A percentile compares a stretch with the other conserved stretches of the same genome.
Conservation (phyloP, 2,888 invertebrate genomes). For the Poecilobothrus nobilitatus region DNA sequence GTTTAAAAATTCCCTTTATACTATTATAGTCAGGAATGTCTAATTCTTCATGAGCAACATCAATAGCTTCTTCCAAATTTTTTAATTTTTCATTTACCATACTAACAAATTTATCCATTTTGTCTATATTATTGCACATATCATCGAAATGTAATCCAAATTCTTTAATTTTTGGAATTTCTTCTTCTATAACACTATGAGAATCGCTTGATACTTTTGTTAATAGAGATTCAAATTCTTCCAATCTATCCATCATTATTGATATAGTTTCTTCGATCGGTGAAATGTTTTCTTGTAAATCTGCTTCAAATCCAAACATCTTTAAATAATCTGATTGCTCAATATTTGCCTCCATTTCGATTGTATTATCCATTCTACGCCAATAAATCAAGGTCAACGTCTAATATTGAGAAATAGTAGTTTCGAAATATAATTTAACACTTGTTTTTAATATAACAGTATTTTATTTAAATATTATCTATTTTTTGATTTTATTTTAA, state of each 20-base stretch:
- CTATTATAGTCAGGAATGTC: background rate
- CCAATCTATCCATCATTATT: background rate
- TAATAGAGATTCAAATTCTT: background rate
- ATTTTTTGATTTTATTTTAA: too few relatives aligned
- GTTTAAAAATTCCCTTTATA: background rate
- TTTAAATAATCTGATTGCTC: background rate
- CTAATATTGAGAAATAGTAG: background rate
- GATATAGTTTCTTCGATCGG: background rate
- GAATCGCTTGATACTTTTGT: background rate
- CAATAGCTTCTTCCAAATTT: background rate
- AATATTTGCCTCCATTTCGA: background rate
- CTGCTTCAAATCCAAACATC: background rate
- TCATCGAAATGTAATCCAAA: background rate
- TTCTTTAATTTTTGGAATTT: background rate
- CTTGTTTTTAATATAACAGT: too few relatives aligned
- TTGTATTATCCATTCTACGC: background rate
- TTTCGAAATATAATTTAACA: background rate
- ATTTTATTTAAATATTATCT: too few relatives aligned
- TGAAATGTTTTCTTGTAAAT: conserved; percentile 6
- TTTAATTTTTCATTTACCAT: background rate
- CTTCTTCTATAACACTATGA: background rate
- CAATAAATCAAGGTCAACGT: background rate
- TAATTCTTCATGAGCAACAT: background rate
- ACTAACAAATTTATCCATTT: background rate
- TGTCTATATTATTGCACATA: background rate